A percentile compares a stretch with the other conserved stretches of the same genome.
These are phyloP conservation scores for Caenorhabditis sp. DNA, from an alignment of 2,888 invertebrate genomes.

Conservation along the genomic window DNA sequence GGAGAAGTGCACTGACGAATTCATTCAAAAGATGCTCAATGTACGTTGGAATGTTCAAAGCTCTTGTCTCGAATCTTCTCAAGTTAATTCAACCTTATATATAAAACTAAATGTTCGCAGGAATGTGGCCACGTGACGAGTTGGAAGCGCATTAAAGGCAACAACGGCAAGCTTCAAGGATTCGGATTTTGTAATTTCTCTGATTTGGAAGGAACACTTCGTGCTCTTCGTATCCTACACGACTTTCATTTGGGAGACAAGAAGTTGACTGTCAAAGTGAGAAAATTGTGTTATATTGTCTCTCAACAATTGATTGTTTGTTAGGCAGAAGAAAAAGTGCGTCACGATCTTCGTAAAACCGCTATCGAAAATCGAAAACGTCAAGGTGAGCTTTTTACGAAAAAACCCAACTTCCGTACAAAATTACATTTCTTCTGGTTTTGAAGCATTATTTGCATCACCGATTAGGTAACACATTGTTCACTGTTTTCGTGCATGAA, in stretches of 20 bases:
- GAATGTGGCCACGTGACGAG: conserved; percentile 94
- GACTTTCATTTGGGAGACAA: conserved; percentile 93
- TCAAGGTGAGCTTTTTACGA: conserved; percentile 26
- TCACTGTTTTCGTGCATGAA: conserved; percentile 43
- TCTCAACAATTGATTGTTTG: conserved; percentile 14
- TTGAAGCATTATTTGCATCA: conserved; percentile 43
- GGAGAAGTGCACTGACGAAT: conserved; percentile 92
- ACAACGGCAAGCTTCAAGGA: conserved; percentile 81
- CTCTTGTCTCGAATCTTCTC: no score
- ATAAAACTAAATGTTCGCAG: conserved; percentile 76
- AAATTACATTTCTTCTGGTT: not conserved
- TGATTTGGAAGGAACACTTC: conserved; percentile 93
- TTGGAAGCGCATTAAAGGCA: conserved; percentile 95
- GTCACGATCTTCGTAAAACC: conserved; percentile 49
- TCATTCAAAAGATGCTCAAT: conserved; percentile 91
- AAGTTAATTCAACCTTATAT: no score
- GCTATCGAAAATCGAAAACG: conserved; percentile 56
- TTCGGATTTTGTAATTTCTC: conserved; percentile 99
- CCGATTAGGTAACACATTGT: conserved; percentile 45
- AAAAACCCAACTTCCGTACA: no score
- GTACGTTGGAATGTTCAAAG: conserved; percentile 74
- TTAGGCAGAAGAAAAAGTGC: conserved; percentile 70
- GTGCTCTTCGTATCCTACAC: conserved; percentile 91
- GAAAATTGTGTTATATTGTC: not conserved
- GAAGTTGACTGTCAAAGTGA: conserved; percentile 87